Evolutionary conservation across 2,888 invertebrate genomes (phyloP).

Genomic region (Meta bourneti): DNA sequence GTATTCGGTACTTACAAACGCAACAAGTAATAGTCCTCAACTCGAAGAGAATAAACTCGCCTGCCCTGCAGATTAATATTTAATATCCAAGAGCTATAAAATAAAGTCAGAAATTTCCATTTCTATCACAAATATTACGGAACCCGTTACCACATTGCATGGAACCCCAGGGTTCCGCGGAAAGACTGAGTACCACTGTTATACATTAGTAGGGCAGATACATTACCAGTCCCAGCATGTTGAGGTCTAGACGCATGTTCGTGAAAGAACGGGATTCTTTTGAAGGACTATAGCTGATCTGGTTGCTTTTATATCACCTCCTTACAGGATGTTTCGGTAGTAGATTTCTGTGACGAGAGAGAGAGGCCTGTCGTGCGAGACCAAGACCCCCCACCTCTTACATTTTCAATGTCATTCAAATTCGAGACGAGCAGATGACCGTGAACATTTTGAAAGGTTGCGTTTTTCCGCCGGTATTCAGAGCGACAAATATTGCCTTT

Average conservation of each 20-base stretch:
- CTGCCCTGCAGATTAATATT: no score
- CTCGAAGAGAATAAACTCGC: no score
- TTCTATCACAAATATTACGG: no score
- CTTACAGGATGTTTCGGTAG: conserved; percentile 27
- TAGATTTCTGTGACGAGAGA: not conserved
- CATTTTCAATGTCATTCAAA: conserved; percentile 3
- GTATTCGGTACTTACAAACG: no score
- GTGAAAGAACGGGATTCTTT: not conserved
- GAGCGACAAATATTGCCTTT: conserved; percentile 29
- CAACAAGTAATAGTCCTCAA: no score
- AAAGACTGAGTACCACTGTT: no score
- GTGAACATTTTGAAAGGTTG: not conserved
- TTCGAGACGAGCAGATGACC: conserved; percentile 39
- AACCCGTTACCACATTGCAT: no score
- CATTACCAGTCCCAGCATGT: conserved; percentile 41
- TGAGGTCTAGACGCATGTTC: not conserved
- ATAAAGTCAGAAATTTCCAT: no score
- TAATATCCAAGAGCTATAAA: no score
- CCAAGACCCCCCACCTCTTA: not conserved
- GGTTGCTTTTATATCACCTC: conserved; percentile 21
- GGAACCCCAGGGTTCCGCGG: no score
- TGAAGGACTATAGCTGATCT: not conserved
- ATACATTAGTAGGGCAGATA: not conserved
- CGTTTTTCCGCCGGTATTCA: conserved; percentile 21
- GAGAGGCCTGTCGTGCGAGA: conserved; percentile 29